Evolutionary conservation across 1,140 invertebrate genomes (phyloP).

Genomic region (Uloborus diversus): DNA sequence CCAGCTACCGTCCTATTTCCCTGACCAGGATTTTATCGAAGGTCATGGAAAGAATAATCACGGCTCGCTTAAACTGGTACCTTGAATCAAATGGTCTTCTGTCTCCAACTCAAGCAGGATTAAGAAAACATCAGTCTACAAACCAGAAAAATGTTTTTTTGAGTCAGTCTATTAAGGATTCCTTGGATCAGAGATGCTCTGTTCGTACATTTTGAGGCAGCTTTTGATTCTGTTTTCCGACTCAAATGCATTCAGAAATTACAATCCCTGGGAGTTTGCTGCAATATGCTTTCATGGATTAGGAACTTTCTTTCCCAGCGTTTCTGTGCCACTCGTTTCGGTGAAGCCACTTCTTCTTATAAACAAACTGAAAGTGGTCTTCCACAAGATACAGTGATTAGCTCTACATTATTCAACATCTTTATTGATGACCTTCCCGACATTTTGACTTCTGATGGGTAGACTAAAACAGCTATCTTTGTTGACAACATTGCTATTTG

Average conservation of each 20-base stretch:
- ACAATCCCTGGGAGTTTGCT: neutral
- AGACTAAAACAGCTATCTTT: too few species aligned
- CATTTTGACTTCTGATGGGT: too few species aligned
- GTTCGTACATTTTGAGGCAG: conserved; percentile 1
- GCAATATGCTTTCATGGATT: conserved; percentile 6
- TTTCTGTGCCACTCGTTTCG: neutral
- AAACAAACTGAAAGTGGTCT: neutral
- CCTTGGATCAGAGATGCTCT: neutral
- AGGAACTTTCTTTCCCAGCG: neutral
- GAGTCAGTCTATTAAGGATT: neutral
- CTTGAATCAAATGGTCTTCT: neutral
- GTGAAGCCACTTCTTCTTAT: neutral
- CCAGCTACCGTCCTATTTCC: neutral
- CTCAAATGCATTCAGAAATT: neutral
- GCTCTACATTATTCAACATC: too few species aligned
- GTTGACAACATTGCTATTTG: too few species aligned
- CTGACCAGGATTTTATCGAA: neutral
- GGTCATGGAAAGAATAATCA: neutral
- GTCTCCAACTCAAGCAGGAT: neutral
- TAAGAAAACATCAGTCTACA: neutral
- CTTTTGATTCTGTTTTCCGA: neutral
- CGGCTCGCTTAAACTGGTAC: neutral
- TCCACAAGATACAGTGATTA: too few species aligned
- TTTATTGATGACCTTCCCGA: too few species aligned
- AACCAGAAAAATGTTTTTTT: neutral